Evolutionary conservation across 2,888 invertebrate genomes (phyloP), one percentile per base, ranked within the genome.

Genomic region (Meloe dianella): DNA sequence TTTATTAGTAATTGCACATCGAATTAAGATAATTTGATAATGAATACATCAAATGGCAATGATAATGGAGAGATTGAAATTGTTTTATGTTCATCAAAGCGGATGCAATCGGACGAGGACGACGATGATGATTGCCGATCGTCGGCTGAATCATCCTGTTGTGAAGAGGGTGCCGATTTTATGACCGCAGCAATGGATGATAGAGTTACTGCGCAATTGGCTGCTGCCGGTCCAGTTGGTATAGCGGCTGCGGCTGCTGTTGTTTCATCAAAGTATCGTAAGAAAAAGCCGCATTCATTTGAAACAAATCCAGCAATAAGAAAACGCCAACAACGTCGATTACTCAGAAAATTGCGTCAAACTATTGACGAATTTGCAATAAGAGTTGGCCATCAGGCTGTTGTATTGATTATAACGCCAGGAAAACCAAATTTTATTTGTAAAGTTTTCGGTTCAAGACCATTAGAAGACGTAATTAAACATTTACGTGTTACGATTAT

Each of bases 281-380:
- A n/a, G n/a, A n/a, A 97, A 86, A 86, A 97, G 76, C 96, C 96
- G 47, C 97, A 97, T 85, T 94, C 95, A 66, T 97, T 97, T 84
- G 97, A 98, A 85, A 97, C 97, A 62, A 97, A 97, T 87, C 97
- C 97, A 2, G 97, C 97, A 47, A 96, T 97, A 74, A 87, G 97
- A 77, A 97, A 97, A 85, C 87, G 97, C 62, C 97, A 97, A 84
- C 97, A 97, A 84, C 97, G 97, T 81, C 89, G 97, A 79, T 86
- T 98, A 71, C 86, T 97, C 64, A 88, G 95, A 72, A 95, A 95
- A 86, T 85, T 96, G 67, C 88, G 94, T 91, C 94, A 94, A 89
- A 96, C 96, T 24, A 96, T 96, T 79, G 97, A 97, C 77, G 98
- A 98, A 85, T 98, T 97, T 85, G 96, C 97, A 65, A 97, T 97